Evolutionary conservation across 2,797 vertebrate genomes (phyloP).

Genomic region (Enteromius afrohamiltoni): DNA sequence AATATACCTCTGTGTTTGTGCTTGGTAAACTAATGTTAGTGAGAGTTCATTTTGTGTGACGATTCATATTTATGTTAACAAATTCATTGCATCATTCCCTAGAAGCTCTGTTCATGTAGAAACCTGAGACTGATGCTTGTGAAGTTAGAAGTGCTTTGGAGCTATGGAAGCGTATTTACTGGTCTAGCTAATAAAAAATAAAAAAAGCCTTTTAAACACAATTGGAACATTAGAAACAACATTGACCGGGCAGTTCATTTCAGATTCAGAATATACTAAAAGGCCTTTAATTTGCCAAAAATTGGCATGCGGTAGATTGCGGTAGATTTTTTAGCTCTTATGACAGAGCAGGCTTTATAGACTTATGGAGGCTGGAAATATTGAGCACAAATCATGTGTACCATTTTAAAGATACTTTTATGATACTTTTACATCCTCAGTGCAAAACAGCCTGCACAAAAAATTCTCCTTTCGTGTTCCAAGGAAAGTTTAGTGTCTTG

Average conservation of each 20-base stretch:
- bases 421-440: neutral
- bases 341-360: neutral
- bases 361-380: neutral
- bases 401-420: neutral
- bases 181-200: too few species aligned
- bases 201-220: too few species aligned
- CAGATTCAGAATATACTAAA: neutral
- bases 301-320: neutral
- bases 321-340: neutral
- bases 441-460: neutral
- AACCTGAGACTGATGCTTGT: too few species aligned
- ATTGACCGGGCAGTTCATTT: too few species aligned
- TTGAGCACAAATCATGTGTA: neutral
- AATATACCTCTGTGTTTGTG: neutral
- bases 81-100: too few species aligned
- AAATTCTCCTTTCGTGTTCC: neutral
- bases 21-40: neutral
- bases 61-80: neutral
- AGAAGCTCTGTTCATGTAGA: too few species aligned
- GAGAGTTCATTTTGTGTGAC: neutral
- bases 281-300: neutral
- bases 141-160: too few species aligned
- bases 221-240: too few species aligned
- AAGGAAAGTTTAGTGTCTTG: neutral
- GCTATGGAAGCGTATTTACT: too few species aligned